Evolutionary conservation across 2,797 vertebrate species (phyloP), one percentile per base, ranked within the genome.

Genomic region (Spheniscus humboldti): DNA sequence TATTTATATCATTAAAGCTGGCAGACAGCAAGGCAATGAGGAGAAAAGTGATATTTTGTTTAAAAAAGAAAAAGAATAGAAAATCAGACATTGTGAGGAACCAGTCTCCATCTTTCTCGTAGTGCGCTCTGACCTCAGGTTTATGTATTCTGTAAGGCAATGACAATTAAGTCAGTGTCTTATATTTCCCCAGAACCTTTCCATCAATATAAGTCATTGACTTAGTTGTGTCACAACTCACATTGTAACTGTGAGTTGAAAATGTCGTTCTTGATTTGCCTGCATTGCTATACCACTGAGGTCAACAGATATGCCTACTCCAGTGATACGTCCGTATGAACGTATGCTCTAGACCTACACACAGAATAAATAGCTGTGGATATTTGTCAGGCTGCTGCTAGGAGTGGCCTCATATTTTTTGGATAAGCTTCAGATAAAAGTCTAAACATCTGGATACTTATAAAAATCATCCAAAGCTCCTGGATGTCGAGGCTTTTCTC

Each of bases 401-500:
- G 72, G 39, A 92, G 62, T 73, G 73, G 89, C 59, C 82, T 94
- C 62, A 33, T 91, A 67, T 73, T 90, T 93, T 96, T 88, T 95
- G 73, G 77, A 81, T 81, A 76, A 88, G 45, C 76, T 94, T 95
- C 91, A 94, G 79, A 86, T 84, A 50, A 75, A 96, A 91, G 45
- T 60, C 82, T 80, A 88, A 97, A 94, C 94, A 94, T 94, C 92
- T 94, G 85, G 81, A 88, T 88, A 53, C 69, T 95, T 84, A 71
- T 28, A 95, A 94, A 94, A 95, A 88, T 92, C 87, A 94, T 80
- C 83, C 66, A 90, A 52, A 91, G 78, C 96, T 96, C 82, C 94
- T 97, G 92, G 73, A 94, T 91, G 63, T 90, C 0, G 6, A 86
- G 53, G 45, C 53, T 88, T 86, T 92, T 90, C 73, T 91, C 85